Base-by-base conservation (phyloP, 2,797 vertebrate genomes). In the Tapera naevia region DNA sequence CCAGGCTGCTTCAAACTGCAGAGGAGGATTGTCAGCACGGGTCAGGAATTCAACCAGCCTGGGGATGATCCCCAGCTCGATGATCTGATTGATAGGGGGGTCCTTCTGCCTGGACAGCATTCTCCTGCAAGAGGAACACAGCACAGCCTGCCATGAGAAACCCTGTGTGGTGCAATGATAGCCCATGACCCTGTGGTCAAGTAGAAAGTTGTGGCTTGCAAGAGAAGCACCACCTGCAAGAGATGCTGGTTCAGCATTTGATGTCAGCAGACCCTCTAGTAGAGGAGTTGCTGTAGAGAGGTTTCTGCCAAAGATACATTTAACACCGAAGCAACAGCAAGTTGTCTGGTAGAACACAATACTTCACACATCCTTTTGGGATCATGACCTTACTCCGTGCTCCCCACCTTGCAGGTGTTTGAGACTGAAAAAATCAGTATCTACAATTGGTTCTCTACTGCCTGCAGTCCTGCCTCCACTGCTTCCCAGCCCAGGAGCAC, bases 1-100 rank as follows among this genome's bases (percentile, higher is more conserved):
- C 99, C 99, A 99, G 11, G 99, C 99, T 1, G 99, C 98, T 93
- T 99, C 98, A 0, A 99, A 99, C 97, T 99, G 99, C 96, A 99
- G 96, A 11, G 73, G 28, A 2, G 98, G 96, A 16, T 97, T 96
- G 64, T 98, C 96, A 1, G 98, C 95, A 32, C 76, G 86, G 28
- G 88, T 89, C 93, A 99, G 94, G 95, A 99, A 99, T 5, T 98
- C 97, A 79, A 99, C 98, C 87, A 99, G 98, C 71, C 96, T 97
- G 10, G 98, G 95, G 46, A 99, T 95, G 70, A 99, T 96, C 13
- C 99, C 98, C 6, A 98, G 97, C 9, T 98, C 97, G 1, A 99
- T 97, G 13, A 99, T 94, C 91, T 98, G 94, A 45, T 97, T 98
- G 78, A 99, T 94, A 9, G 99, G 99, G 32, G 99, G 98, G 75